Percentiles rank a stretch among this genome's conserved stretches.
Evolutionary conservation across 2,113 vertebrate species (phyloP).

Genomic region (Callorhinus ursinus): DNA sequence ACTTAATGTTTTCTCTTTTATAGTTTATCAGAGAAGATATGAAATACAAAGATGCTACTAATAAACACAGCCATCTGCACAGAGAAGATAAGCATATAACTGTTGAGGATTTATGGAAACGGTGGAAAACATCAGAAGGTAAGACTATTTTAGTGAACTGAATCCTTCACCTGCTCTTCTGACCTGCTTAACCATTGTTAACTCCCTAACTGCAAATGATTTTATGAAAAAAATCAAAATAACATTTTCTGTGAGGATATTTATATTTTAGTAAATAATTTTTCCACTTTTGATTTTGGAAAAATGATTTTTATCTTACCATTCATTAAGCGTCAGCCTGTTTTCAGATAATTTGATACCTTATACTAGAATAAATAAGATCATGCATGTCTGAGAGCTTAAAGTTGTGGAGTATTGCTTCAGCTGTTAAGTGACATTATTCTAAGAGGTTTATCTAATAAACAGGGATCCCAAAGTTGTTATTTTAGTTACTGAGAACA

Average conservation of each 20-base stretch:
- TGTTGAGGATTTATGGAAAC: constrained; percentile 97
- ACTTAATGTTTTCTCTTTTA: constrained; percentile 71
- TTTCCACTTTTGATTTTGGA: neutral
- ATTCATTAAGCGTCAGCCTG: neutral
- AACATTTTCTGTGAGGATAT: neutral
- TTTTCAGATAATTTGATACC: constrained; percentile 30
- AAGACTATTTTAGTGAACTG: neutral
- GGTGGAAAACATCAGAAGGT: constrained; percentile 98
- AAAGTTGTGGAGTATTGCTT: neutral
- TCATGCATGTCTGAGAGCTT: neutral
- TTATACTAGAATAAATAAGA: neutral
- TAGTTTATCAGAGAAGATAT: constrained; percentile 99
- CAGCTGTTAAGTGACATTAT: neutral
- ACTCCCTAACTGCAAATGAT: neutral
- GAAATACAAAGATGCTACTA: constrained; percentile 96
- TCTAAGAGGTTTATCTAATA: constrained; percentile 28
- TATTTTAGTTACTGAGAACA: neutral
- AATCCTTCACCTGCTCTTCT: neutral
- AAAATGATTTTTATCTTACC: neutral
- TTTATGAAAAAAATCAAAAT: neutral
- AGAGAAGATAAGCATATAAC: constrained; percentile 99
- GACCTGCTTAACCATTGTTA: neutral
- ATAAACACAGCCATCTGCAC: constrained; percentile 97
- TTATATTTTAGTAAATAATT: constrained; percentile 32
- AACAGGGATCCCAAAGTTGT: neutral